Conservation (phyloP, 1,140 invertebrate species). For the Ceratosolen fusciceps region DNA sequence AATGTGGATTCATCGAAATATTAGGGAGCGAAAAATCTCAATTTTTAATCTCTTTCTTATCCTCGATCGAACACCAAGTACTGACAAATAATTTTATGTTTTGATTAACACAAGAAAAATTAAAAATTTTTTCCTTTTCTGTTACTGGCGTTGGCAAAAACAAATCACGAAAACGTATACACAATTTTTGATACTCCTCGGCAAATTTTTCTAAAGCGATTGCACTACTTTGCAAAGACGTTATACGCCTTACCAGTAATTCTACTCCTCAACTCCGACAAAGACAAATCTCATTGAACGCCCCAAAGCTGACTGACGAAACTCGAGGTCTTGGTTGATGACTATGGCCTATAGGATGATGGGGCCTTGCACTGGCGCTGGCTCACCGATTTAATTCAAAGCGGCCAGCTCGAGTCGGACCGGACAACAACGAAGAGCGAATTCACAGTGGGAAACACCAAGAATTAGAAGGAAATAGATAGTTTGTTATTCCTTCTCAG, state of each 20-base stretch:
- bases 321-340: neutral
- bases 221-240: constrained; percentile 4
- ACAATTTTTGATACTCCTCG: neutral
- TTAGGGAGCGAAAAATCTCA: constrained; percentile 32
- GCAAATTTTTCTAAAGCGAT: neutral
- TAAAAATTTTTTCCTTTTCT: too few relatives aligned
- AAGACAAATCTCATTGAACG: constrained; percentile 58
- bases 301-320: constrained; percentile 60
- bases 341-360: neutral
- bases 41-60: too few relatives aligned
- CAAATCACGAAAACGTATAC: neutral
- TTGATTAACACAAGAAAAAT: neutral
- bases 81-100: neutral
- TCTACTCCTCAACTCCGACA: constrained; percentile 36
- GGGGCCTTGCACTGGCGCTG: neutral
- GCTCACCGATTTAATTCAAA: neutral
- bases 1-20: constrained; percentile 48
- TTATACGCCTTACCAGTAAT: constrained; percentile 26
- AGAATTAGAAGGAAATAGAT: constrained; percentile 30
- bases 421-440: neutral
- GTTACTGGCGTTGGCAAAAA: neutral
- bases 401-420: neutral
- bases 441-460: constrained; percentile 34
- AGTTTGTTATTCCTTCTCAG: constrained; percentile 10
- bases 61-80: neutral